phyloP scores from a whole-genome alignment of 2,797 vertebrate species.

The Rhinatrema bivittatum region DNA sequence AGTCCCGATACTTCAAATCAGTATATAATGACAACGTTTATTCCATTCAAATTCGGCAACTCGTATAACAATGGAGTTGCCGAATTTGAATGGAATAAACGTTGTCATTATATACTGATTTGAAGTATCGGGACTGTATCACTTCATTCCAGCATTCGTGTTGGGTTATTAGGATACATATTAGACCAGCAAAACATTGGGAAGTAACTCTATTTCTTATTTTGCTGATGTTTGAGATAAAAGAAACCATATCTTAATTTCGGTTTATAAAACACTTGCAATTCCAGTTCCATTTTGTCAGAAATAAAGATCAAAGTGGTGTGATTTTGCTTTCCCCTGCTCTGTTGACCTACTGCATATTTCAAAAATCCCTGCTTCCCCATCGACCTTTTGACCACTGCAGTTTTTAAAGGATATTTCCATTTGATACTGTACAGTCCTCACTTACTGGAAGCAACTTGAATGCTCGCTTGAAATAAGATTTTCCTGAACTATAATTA shows the following conservation, averaged over 20 bases:
- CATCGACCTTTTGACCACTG: constrained; percentile 54
- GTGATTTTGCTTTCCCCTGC: constrained; percentile 62
- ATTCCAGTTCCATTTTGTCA: constrained; percentile 55
- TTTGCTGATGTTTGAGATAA: constrained; percentile 53
- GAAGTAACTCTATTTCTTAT: no score
- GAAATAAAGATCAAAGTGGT: constrained; percentile 67
- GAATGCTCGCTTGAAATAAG: constrained; percentile 20
- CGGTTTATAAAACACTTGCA: constrained; percentile 54
- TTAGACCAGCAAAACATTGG: background rate
- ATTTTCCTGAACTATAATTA: constrained; percentile 38
- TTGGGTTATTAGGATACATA: no score
- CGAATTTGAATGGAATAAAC: no score
- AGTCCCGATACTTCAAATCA: no score
- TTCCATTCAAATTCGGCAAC: no score
- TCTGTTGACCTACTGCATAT: constrained; percentile 62
- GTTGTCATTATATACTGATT: no score
- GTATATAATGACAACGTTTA: no score
- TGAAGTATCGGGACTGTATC: no score
- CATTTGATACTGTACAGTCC: constrained; percentile 37
- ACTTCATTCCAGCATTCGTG: no score
- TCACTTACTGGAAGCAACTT: constrained; percentile 18
- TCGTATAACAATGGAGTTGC: no score
- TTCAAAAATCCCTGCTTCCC: constrained; percentile 62
- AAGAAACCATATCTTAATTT: constrained; percentile 62
- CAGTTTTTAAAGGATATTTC: constrained; percentile 33